A percentile compares a stretch with the other conserved stretches of the same genome.
phyloP scores from a whole-genome alignment of 2,113 vertebrate species.

The Quiscalus mexicanus region DNA sequence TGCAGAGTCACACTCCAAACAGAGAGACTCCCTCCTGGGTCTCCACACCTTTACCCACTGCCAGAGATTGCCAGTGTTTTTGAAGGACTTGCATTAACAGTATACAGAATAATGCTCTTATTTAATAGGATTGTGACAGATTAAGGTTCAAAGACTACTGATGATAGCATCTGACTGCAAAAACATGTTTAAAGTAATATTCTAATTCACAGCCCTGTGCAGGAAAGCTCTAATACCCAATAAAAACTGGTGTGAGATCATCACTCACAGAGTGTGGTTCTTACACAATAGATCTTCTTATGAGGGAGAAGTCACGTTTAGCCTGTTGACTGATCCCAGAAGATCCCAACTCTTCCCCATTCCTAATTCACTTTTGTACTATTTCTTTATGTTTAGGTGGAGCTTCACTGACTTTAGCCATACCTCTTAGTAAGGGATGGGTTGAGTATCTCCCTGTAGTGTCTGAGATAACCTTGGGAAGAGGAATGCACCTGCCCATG shows the following conservation, averaged over 20 bases:
- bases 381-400: not conserved
- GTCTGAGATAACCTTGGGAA: not conserved
- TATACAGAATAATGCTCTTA: not conserved
- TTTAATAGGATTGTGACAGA: not conserved
- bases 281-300: not conserved
- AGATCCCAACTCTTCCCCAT: not conserved
- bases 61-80: fast-evolving
- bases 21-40: not conserved
- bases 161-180: not conserved
- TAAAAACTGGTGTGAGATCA: not conserved
- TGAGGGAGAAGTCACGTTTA: fast-evolving
- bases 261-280: not conserved
- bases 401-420: not conserved
- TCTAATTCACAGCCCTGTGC: not conserved
- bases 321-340: not conserved
- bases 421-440: not conserved
- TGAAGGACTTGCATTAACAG: not conserved
- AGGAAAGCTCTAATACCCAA: not conserved
- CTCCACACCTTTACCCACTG: not conserved
- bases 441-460: too few relatives aligned
- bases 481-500: too few relatives aligned
- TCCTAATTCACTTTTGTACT: not conserved
- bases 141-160: not conserved
- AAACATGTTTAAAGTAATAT: not conserved
- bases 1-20: not conserved